Conservation (phyloP, 1,140 invertebrate species). For the Drosophila punjabiensis region DNA sequence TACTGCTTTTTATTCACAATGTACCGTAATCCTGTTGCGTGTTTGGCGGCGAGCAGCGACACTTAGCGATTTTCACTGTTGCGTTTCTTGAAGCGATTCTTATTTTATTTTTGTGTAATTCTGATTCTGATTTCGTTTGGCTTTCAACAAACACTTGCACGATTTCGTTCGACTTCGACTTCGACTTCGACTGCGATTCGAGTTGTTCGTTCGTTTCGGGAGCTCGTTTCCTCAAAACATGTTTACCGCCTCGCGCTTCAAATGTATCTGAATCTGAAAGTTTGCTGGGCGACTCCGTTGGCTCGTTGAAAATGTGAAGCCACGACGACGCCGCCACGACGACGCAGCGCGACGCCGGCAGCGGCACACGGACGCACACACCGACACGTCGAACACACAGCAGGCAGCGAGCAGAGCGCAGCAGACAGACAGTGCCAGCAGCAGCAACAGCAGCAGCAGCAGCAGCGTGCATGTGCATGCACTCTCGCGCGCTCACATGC, state of each 20-base stretch:
- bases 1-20: conserved; percentile 38
- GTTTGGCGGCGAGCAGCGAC: conserved; percentile 16
- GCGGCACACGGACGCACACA: conserved; percentile 36
- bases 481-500: conserved; percentile 52
- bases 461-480: conserved; percentile 57
- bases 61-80: conserved; percentile 50
- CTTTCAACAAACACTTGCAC: conserved; percentile 22
- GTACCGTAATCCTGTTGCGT: conserved; percentile 75
- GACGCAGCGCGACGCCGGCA: conserved; percentile 45
- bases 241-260: conserved; percentile 84
- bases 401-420: conserved; percentile 12
- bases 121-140: conserved; percentile 10
- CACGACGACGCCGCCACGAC: conserved; percentile 61
- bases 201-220: conserved; percentile 39
- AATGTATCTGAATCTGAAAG: conserved; percentile 65
- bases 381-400: conserved; percentile 11
- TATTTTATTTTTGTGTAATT: background rate
- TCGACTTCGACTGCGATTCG: conserved; percentile 20
- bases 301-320: conserved; percentile 81
- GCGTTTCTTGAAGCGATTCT: conserved; percentile 12
- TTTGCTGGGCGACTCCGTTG: conserved; percentile 81
- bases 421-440: conserved; percentile 59
- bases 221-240: conserved; percentile 83
- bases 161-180: conserved; percentile 25
- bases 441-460: too few species aligned